Evolutionary conservation across 2,888 invertebrate genomes (phyloP).

Genomic region (Drosophila birchii): DNA sequence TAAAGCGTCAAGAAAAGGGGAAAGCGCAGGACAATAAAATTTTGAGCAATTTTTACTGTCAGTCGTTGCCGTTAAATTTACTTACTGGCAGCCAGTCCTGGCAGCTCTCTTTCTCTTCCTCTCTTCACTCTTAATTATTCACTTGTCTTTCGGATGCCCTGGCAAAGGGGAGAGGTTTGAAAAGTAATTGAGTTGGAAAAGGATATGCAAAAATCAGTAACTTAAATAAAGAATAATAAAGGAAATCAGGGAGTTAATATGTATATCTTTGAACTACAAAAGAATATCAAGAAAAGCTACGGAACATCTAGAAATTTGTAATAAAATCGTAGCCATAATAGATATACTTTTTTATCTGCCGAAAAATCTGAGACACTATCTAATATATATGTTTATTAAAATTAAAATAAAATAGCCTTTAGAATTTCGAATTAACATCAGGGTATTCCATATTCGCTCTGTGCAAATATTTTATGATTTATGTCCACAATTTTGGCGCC

Average conservation of each 20-base stretch:
- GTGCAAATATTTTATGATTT: neutral
- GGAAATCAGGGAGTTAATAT: neutral
- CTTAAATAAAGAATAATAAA: neutral
- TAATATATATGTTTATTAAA: no score
- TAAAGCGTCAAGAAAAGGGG: slow-evolving; percentile 27
- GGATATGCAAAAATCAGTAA: neutral
- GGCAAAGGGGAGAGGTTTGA: neutral
- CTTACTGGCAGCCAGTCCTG: slow-evolving; percentile 27
- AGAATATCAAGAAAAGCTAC: neutral
- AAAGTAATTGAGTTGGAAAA: neutral
- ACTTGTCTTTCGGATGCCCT: slow-evolving; percentile 10
- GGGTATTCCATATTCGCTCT: neutral
- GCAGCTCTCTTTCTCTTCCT: slow-evolving; percentile 19
- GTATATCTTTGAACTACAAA: neutral
- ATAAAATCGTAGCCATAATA: neutral
- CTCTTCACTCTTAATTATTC: slow-evolving; percentile 30
- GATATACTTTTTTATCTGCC: neutral
- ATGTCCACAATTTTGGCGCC: slow-evolving; percentile 19
- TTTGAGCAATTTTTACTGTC: slow-evolving; percentile 56
- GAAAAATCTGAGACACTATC: neutral
- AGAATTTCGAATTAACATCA: neutral
- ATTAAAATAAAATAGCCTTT: no score
- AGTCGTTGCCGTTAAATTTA: slow-evolving; percentile 46
- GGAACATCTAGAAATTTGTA: neutral
- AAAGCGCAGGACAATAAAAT: slow-evolving; percentile 55